phyloP scores from a whole-genome alignment of 2,888 invertebrate species.

The Leptopilina drosophilae region DNA sequence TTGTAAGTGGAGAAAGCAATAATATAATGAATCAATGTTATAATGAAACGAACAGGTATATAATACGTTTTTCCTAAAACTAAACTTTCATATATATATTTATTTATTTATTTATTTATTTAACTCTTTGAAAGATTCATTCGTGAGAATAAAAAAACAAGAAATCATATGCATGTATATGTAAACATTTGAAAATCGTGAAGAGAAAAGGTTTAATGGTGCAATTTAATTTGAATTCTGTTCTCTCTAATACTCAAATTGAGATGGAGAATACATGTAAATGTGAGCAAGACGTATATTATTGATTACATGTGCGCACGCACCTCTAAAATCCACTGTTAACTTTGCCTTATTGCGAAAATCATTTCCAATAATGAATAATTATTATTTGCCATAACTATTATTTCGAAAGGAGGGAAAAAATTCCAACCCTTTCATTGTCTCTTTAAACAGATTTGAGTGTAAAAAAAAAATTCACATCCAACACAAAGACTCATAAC shows the following conservation, averaged over 20 bases:
- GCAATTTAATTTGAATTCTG: slow-evolving; percentile 17
- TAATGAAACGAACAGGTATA: not conserved
- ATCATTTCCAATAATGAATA: slow-evolving; percentile 38
- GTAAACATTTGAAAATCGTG: not conserved
- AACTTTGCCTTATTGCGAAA: slow-evolving; percentile 36
- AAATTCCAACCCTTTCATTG: slow-evolving; percentile 5
- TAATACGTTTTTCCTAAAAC: slow-evolving; percentile 4
- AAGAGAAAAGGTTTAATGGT: not conserved
- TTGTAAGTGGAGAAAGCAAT: slow-evolving; percentile 32
- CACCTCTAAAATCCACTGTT: slow-evolving; percentile 31
- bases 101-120: too few species aligned
- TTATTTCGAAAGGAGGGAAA: not conserved
- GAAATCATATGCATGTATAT: not conserved
- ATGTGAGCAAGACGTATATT: slow-evolving; percentile 31
- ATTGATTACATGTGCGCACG: slow-evolving; percentile 41
- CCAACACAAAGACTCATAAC: not conserved
- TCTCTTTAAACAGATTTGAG: not conserved
- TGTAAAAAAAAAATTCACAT: not conserved
- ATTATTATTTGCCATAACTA: slow-evolving; percentile 10
- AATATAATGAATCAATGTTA: not conserved
- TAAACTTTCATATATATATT: not conserved
- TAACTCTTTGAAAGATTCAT: not conserved
- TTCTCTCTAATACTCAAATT: slow-evolving; percentile 23
- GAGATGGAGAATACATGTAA: slow-evolving; percentile 31
- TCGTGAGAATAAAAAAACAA: not conserved